Percentiles rank a stretch among this genome's conserved stretches.
These are phyloP conservation scores for Camponotus vicinus DNA, from an alignment of 1,140 invertebrate species.

Conservation along the genomic window DNA sequence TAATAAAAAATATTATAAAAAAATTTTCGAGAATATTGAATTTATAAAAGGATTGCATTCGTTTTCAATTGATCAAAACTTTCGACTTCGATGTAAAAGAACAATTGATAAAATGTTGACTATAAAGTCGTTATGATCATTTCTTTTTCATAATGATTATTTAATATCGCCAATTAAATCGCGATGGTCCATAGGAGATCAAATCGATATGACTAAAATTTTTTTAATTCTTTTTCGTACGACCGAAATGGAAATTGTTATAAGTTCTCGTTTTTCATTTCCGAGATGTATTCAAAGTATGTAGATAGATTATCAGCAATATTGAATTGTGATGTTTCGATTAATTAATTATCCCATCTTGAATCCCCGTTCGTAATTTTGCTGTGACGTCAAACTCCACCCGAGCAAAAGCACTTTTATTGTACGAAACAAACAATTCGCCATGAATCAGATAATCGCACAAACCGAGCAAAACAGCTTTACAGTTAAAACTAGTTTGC, in stretches of 20 bases:
- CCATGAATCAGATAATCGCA: conserved; percentile 14
- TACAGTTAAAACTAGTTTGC: neutral
- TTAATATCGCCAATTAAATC: conserved; percentile 11
- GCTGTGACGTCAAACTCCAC: conserved; percentile 35
- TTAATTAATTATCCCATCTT: conserved; percentile 38
- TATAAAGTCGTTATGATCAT: neutral
- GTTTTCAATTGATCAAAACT: neutral
- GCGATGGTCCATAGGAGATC: neutral
- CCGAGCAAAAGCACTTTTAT: conserved; percentile 9
- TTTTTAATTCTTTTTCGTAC: neutral
- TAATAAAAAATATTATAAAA: neutral
- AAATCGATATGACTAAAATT: conserved; percentile 17
- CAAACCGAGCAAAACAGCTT: conserved; percentile 7
- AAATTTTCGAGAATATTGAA: neutral
- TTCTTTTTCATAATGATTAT: neutral
- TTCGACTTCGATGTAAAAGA: neutral
- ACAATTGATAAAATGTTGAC: neutral
- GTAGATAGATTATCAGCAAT: neutral
- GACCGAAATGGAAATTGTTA: conserved; percentile 24
- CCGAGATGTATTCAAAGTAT: neutral
- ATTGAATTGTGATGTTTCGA: neutral
- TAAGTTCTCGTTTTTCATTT: conserved; percentile 14
- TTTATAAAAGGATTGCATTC: neutral
- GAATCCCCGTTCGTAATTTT: conserved; percentile 12
- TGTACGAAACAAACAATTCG: neutral